Evolutionary conservation across 1,140 invertebrate genomes (phyloP), one percentile per base, ranked within the genome.

Genomic region (Atopsyche davidsoni): DNA sequence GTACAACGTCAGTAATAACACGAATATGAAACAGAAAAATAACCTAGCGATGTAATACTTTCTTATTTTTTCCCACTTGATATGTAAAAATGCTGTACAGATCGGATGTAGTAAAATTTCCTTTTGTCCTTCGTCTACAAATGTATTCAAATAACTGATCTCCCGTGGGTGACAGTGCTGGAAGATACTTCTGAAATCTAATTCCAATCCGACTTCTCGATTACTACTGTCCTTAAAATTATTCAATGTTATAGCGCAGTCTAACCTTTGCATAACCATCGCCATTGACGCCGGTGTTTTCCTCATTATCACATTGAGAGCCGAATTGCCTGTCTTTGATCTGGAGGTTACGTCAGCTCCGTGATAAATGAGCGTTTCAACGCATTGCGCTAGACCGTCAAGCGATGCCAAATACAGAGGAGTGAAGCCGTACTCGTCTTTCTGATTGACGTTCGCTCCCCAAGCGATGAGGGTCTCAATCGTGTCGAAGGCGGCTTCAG

Each of bases 51-150:
- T 81, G 60, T 91, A 91, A 61, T 89, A 90, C 65, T 87, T 87
- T n/a, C 87, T 75, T 53, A 92, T 89, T 64, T 89, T 89, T 56
- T 89, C 82, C 89, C 89, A 92, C 64, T 91, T 90, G 10, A 90
- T 77, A 60, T 89, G 81, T 0, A 91, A 65, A 65, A 91, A 91
- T 0, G 87, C 86, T 3, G 86, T 85, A 59, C 87, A 89, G 1
- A 91, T 62, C 0, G 88, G 88, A 73, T 91, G 88, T 42, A 87
- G 74, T 1, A 91, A 64, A 11, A 91, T 82, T 62, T 88, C 84
- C 57, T 88, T 88, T 60, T 89, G 87, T 0, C 87, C 86, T 64
- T 88, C 86, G 43, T 87, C 85, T 1, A 89, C 84, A 44, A 90
- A 85, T 0, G 85, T 88, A 55, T 87, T 87, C 19, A 90, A 68